Conservation (phyloP, 1,140 invertebrate genomes). For the Trissolcus basalis region DNA sequence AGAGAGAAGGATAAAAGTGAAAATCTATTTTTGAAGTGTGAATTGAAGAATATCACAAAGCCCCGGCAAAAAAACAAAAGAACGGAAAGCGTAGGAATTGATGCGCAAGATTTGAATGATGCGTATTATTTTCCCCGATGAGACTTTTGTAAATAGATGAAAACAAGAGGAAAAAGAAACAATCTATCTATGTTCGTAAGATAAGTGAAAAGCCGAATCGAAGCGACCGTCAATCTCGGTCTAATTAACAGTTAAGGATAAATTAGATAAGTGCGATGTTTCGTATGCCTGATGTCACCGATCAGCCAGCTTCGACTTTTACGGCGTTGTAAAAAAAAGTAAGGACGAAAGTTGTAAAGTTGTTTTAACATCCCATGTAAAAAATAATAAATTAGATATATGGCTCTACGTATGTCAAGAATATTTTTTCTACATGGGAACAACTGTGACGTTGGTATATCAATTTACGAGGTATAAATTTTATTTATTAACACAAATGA, state of each 20-base stretch:
- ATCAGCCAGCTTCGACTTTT: slow-evolving; percentile 15
- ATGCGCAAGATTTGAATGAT: slow-evolving; percentile 1
- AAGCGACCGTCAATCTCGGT: slow-evolving; percentile 20
- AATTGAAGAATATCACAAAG: not conserved
- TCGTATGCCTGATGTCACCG: slow-evolving; percentile 13
- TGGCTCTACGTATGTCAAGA: no score
- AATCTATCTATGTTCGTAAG: slow-evolving; percentile 27
- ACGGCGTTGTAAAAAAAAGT: not conserved
- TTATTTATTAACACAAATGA: no score
- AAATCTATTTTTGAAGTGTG: no score
- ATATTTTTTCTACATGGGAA: no score
- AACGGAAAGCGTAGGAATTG: slow-evolving; percentile 25
- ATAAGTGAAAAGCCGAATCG: slow-evolving; percentile 28
- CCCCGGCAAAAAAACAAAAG: slow-evolving; percentile 4
- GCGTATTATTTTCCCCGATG: slow-evolving; percentile 38
- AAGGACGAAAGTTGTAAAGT: not conserved
- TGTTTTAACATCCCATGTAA: no score
- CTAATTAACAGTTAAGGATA: slow-evolving; percentile 14
- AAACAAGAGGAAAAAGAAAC: not conserved
- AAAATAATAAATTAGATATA: no score
- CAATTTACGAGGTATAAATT: no score
- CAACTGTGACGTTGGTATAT: no score
- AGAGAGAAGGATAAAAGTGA: no score
- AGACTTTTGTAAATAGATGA: slow-evolving; percentile 34
- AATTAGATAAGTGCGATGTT: not conserved